phyloP scores from a whole-genome alignment of 2,113 vertebrate species.

The Phylloscopus trochiloides region DNA sequence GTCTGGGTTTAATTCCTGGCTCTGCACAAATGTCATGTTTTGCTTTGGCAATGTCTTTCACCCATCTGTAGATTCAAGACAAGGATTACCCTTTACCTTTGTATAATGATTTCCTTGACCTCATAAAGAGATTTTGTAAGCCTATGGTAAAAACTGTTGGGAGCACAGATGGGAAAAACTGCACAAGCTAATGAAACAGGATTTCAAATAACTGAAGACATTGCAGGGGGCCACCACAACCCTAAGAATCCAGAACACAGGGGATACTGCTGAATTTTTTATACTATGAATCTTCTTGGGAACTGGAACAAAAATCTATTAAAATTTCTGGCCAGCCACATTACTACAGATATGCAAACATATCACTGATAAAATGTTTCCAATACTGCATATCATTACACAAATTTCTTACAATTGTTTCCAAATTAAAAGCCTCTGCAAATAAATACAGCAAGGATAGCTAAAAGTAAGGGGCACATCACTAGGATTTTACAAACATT shows the following conservation, averaged over 20 bases:
- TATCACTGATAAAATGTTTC: slow-evolving; percentile 28
- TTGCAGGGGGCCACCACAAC: background rate
- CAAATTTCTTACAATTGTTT: slow-evolving; percentile 38
- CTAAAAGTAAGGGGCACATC: background rate
- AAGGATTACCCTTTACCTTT: background rate
- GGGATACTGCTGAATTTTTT: background rate
- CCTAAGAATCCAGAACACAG: background rate
- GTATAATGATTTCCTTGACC: background rate
- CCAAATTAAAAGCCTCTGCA: background rate
- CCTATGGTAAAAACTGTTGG: background rate
- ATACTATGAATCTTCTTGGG: background rate
- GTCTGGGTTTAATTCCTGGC: background rate
- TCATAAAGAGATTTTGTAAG: background rate
- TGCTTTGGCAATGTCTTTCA: background rate
- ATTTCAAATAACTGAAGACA: background rate
- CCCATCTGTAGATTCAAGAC: background rate
- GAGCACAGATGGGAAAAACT: background rate
- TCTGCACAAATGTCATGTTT: background rate
- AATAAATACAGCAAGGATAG: background rate
- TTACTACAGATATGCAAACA: slow-evolving; percentile 45
- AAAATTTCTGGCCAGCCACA: slow-evolving; percentile 26
- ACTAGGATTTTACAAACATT: background rate
- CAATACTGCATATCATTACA: background rate
- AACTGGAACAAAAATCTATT: slow-evolving; percentile 10
- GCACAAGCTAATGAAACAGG: background rate